A percentile compares a stretch with the other conserved stretches of the same genome.
phyloP scores from a whole-genome alignment of 2,797 vertebrate species.

The Rhynchonycteris naso region DNA sequence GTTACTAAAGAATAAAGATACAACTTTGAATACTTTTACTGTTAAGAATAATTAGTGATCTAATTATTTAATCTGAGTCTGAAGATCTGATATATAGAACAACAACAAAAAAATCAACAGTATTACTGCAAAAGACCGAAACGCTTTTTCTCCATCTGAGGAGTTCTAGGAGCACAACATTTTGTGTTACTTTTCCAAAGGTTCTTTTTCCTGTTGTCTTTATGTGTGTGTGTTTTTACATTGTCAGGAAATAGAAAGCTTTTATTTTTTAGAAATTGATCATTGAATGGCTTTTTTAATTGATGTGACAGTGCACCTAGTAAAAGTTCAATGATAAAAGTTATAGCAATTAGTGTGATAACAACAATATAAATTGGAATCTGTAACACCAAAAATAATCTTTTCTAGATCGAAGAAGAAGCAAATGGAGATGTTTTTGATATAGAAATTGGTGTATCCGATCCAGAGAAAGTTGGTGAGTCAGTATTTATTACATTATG shows the following conservation, averaged over 20 bases:
- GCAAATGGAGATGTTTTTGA: slow-evolving; percentile 92
- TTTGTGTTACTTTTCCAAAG: slow-evolving; percentile 18
- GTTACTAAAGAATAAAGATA: slow-evolving; percentile 2
- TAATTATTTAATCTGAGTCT: slow-evolving; percentile 17
- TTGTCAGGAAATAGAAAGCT: not conserved
- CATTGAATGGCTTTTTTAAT: not conserved
- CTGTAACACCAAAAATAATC: slow-evolving; percentile 30
- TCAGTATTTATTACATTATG: slow-evolving; percentile 61
- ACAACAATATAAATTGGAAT: slow-evolving; percentile 24
- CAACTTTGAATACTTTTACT: slow-evolving; percentile 12
- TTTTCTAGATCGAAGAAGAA: slow-evolving; percentile 93
- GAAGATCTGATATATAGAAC: not conserved
- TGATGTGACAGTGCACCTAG: not conserved
- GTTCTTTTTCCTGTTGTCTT: not conserved
- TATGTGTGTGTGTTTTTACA: not conserved
- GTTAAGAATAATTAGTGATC: slow-evolving; percentile 17
- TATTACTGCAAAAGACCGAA: not conserved
- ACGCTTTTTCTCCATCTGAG: not conserved
- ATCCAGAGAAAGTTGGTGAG: slow-evolving; percentile 99
- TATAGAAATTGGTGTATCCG: slow-evolving; percentile 95
- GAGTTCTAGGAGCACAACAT: not conserved
- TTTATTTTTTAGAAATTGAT: slow-evolving; percentile 51
- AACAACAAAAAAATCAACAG: not conserved
- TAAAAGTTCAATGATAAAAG: slow-evolving; percentile 34
- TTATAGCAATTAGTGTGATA: not conserved